Evolutionary conservation across 2,888 invertebrate species (phyloP).

Genomic region (Heteropelma amictum): DNA sequence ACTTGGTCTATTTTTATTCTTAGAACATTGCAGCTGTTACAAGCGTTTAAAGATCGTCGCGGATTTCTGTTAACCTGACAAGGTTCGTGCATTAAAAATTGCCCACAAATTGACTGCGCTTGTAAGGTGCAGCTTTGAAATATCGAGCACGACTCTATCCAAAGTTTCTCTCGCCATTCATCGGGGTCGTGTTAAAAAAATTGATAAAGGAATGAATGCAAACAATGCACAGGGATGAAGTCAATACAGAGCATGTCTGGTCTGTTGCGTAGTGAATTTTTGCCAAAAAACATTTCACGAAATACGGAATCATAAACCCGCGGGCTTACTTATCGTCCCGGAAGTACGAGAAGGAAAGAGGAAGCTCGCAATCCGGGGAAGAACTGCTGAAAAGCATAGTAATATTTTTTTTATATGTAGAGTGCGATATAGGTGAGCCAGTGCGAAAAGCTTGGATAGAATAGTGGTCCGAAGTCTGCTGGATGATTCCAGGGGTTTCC

Average conservation of each 20-base stretch:
- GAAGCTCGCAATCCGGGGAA: slow-evolving; percentile 22
- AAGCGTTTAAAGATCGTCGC: too few species aligned
- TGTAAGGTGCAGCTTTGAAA: too few species aligned
- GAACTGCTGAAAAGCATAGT: slow-evolving; percentile 20
- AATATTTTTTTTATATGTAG: slow-evolving; percentile 18
- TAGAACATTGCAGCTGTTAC: too few species aligned
- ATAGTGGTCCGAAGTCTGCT: slow-evolving; percentile 36
- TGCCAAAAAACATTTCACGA: slow-evolving; percentile 22
- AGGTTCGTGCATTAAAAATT: too few species aligned
- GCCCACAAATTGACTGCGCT: too few species aligned
- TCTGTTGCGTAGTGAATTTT: background rate
- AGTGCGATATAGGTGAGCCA: background rate
- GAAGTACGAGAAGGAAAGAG: slow-evolving; percentile 16
- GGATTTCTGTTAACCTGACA: too few species aligned
- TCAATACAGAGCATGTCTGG: background rate
- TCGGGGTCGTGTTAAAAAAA: background rate
- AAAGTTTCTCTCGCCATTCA: too few species aligned
- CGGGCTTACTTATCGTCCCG: slow-evolving; percentile 35
- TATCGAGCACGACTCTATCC: too few species aligned
- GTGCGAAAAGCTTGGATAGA: slow-evolving; percentile 42
- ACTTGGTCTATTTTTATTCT: too few species aligned
- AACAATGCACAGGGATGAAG: background rate
- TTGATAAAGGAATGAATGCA: background rate
- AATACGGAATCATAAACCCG: slow-evolving; percentile 19
- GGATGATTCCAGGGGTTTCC: slow-evolving; percentile 49